Evolutionary conservation across 2,797 vertebrate species (phyloP).

Genomic region (Hylomyscus alleni): DNA sequence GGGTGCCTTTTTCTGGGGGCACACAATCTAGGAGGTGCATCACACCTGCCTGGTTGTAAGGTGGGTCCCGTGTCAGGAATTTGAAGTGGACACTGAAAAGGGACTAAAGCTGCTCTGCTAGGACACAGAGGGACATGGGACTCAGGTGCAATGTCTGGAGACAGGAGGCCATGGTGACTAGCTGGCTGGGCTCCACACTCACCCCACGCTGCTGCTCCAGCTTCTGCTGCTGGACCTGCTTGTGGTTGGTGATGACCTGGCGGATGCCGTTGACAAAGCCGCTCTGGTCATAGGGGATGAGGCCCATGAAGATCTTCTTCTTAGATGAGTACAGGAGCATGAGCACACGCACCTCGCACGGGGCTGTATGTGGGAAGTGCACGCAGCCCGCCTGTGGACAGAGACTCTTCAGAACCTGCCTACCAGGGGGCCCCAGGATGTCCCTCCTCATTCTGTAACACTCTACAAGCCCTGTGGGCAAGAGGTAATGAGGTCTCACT

Average conservation of each 20-base stretch:
- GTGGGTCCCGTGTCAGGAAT: not conserved
- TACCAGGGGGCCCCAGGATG: not conserved
- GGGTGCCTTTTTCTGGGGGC: not conserved
- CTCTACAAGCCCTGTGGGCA: not conserved
- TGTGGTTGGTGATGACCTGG: conserved; percentile 94
- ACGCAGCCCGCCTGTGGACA: conserved; percentile 93
- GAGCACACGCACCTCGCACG: conserved; percentile 96
- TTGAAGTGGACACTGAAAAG: not conserved
- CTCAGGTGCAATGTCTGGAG: not conserved
- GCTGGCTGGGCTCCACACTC: not conserved
- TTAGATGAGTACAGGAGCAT: conserved; percentile 98
- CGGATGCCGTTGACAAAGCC: conserved; percentile 98
- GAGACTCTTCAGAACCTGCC: not conserved
- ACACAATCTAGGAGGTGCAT: too few relatives aligned
- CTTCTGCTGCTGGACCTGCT: conserved; percentile 93
- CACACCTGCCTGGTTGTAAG: not conserved
- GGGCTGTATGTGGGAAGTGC: conserved; percentile 96
- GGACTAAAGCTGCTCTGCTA: not conserved
- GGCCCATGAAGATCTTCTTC: conserved; percentile 98
- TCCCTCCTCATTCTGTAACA: too few relatives aligned
- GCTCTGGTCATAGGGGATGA: conserved; percentile 98
- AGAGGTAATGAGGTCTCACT: not conserved
- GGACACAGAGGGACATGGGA: not conserved
- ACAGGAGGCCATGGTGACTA: rapidly evolving
- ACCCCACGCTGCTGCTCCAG: conserved; percentile 88